Percentiles rank a stretch among this genome's conserved stretches.
Conservation (phyloP, 37 sponge, comb jelly and placozoan genomes). For the Bolinopsis microptera region DNA sequence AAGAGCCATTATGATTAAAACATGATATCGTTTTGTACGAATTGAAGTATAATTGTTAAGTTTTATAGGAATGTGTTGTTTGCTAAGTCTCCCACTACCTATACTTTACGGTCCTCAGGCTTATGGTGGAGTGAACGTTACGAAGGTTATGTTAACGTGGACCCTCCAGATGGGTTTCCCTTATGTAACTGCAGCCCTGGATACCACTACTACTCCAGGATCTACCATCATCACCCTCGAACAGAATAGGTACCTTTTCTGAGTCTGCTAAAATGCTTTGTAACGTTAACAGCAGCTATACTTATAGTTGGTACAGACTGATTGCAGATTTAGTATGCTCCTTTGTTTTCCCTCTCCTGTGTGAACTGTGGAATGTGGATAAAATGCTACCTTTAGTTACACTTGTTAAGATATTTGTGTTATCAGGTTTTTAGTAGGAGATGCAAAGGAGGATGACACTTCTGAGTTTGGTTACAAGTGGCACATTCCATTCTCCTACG, state of each 20-base stretch:
- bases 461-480: slow-evolving; percentile 36
- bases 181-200: background rate
- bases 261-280: background rate
- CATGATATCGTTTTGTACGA: too few relatives aligned
- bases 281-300: too few relatives aligned
- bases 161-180: slow-evolving; percentile 57
- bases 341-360: too few relatives aligned
- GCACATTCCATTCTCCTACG: background rate
- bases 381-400: too few relatives aligned
- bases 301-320: too few relatives aligned
- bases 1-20: too few relatives aligned
- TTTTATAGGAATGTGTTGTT: too few relatives aligned
- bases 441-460: background rate
- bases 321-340: too few relatives aligned
- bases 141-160: slow-evolving; percentile 51
- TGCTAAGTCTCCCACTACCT: background rate
- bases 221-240: slow-evolving; percentile 13
- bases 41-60: too few relatives aligned
- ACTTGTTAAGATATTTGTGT: too few relatives aligned
- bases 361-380: too few relatives aligned
- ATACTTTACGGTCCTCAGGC: background rate
- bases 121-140: background rate
- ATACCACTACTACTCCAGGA: background rate
- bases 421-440: background rate
- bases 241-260: background rate